Evolutionary conservation across 2,888 invertebrate species (phyloP), one percentile per base, ranked within the genome.

Genomic region (Tetropium fuscum): DNA sequence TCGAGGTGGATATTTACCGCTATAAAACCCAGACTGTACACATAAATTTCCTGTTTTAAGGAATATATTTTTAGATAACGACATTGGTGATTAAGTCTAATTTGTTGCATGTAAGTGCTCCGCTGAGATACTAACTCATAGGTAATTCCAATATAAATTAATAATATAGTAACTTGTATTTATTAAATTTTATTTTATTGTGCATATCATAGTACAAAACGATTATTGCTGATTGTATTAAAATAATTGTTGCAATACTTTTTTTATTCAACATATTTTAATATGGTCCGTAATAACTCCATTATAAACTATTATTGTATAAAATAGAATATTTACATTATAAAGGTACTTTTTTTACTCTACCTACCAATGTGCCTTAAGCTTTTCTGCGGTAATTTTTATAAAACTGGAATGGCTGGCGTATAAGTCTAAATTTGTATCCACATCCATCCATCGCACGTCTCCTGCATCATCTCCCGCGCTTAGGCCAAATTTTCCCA

Each of bases 401-500:
- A 98, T 85, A 76, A 98, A 92, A 57, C 88, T 84, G 41, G 83
- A 83, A 81, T 99, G 98, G 80, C 91, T 97, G 6, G 98, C 98
- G 82, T 97, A 98, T 22, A 99, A 84, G 53, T 88, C 84, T 3
- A 95, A 77, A 16, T 85, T 81, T 6, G 82, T 79, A 71, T 87
- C 85, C 5, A 96, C 83, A 74, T 96, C 94, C 62, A 93, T 88
- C 98, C 98, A 99, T 63, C 86, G 84, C 0, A 97, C 97, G 61
- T 89, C 90, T 6, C 87, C 86, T 0, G 97, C 97, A 83, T 97
- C 97, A 80, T 95, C 95, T 5, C 98, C 98, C 3, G 98, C 97
- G 69, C 88, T 83, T 5, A 98, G 83, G 8, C 87, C 81, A 63
- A 96, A 82, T 34, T 84, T 83, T 0, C 90, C 92, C 3, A 94